phyloP scores from a whole-genome alignment of 2,888 invertebrate species.

The Drosophila longiperda region DNA sequence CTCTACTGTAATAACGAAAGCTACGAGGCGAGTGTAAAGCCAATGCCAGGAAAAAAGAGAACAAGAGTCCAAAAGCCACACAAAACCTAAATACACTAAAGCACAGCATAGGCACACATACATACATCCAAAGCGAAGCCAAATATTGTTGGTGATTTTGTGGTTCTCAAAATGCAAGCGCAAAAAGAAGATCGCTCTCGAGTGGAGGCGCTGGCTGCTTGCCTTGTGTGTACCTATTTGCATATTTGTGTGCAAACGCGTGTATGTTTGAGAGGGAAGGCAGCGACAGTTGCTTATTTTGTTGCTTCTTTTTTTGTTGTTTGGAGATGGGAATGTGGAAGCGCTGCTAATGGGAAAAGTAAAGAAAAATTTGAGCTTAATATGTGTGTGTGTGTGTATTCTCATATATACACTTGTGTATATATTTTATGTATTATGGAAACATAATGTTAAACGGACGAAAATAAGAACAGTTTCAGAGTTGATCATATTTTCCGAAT shows the following conservation, averaged over 20 bases:
- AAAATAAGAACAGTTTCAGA: not conserved
- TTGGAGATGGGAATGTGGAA: slow-evolving; percentile 39
- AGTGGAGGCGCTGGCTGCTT: slow-evolving; percentile 28
- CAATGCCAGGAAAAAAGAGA: slow-evolving; percentile 52
- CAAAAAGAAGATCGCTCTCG: slow-evolving; percentile 69
- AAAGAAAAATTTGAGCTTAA: slow-evolving; percentile 59
- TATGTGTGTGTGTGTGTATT: slow-evolving; percentile 8
- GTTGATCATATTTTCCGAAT: not conserved
- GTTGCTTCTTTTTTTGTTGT: slow-evolving; percentile 50
- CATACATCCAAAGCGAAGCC: slow-evolving; percentile 58
- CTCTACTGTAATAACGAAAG: slow-evolving; percentile 66
- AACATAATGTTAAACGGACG: not conserved
- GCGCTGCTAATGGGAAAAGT: slow-evolving; percentile 70
- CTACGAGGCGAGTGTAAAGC: slow-evolving; percentile 35
- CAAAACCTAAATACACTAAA: slow-evolving; percentile 48
- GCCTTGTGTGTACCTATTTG: slow-evolving; percentile 32
- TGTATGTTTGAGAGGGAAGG: slow-evolving; percentile 33
- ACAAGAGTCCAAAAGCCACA: slow-evolving; percentile 51
- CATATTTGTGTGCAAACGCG: slow-evolving; percentile 19
- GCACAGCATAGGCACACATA: slow-evolving; percentile 29
- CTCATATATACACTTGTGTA: slow-evolving; percentile 2
- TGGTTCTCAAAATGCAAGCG: slow-evolving; percentile 61
- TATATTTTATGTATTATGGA: not conserved
- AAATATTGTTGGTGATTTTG: slow-evolving; percentile 42
- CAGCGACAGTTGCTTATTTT: slow-evolving; percentile 58